Conservation (phyloP, 2,888 invertebrate species). For the Himalopsyche kuldschensis region DNA sequence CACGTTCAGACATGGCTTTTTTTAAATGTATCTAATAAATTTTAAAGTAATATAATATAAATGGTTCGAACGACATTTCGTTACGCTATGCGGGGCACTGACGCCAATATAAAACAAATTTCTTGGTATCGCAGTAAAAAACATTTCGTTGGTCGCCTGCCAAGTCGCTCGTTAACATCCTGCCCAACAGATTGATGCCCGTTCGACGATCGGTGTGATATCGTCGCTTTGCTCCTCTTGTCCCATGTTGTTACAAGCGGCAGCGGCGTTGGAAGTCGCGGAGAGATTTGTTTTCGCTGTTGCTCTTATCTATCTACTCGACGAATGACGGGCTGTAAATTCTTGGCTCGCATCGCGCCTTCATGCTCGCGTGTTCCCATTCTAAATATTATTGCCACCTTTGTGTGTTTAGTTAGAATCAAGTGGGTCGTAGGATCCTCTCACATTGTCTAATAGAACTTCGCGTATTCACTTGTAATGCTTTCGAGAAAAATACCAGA, state of each 20-base stretch:
- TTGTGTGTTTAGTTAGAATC: neutral
- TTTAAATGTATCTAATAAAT: neutral
- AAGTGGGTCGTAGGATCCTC: neutral
- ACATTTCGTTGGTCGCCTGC: neutral
- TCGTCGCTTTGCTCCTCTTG: neutral
- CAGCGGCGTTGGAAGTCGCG: neutral
- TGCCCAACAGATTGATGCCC: neutral
- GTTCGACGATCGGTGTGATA: neutral
- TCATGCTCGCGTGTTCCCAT: neutral
- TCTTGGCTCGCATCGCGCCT: neutral
- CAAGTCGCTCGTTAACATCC: neutral
- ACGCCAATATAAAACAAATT: neutral
- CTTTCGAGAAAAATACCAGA: no score
- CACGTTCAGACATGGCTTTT: neutral
- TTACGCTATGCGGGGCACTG: neutral
- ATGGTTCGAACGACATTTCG: neutral
- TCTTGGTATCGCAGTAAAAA: neutral
- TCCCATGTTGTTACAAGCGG: neutral
- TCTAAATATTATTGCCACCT: neutral
- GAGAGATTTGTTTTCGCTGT: neutral
- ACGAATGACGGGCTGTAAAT: slow-evolving; percentile 18
- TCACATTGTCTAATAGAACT: no score
- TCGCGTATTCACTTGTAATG: no score
- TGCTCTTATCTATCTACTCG: neutral
- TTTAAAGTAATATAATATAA: neutral